Percentiles rank a stretch among this genome's conserved stretches.
These are phyloP conservation scores for Paraescarpia echinospica DNA, from an alignment of 1,140 invertebrate species.

Conservation along the genomic window DNA sequence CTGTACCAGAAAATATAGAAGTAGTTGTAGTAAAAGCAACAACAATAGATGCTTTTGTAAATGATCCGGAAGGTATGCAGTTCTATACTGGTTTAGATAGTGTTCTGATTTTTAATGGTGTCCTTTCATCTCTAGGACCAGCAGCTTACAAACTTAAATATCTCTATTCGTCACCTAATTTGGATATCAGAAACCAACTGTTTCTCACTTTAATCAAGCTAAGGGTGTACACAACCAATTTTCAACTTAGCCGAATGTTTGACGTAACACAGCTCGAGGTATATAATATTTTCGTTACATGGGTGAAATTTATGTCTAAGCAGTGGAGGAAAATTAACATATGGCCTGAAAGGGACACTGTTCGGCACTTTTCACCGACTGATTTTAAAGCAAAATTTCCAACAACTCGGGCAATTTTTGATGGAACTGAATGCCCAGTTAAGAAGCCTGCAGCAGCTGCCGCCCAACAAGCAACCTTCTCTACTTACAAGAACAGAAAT, in stretches of 20 bases:
- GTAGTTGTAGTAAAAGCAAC: slow-evolving; percentile 65
- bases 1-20: slow-evolving; percentile 67
- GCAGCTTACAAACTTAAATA: no score
- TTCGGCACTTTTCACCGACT: slow-evolving; percentile 38
- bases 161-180: slow-evolving; percentile 21
- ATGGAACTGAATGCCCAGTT: slow-evolving; percentile 44
- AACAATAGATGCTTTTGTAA: slow-evolving; percentile 60
- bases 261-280: slow-evolving; percentile 36
- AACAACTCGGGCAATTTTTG: slow-evolving; percentile 42
- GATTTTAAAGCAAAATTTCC: slow-evolving; percentile 40
- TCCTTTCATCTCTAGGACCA: no score
- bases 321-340: slow-evolving; percentile 39
- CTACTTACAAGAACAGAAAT: slow-evolving; percentile 43
- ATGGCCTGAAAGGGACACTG: slow-evolving; percentile 41
- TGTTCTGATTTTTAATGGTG: no score
- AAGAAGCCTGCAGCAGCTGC: slow-evolving; percentile 33
- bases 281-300: slow-evolving; percentile 40
- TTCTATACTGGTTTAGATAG: no score
- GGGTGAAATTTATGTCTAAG: slow-evolving; percentile 32
- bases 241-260: slow-evolving; percentile 41
- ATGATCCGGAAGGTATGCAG: no score
- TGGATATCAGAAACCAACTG: slow-evolving; percentile 36
- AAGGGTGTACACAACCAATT: slow-evolving; percentile 34
- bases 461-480: slow-evolving; percentile 45
- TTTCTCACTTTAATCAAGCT: slow-evolving; percentile 44